Conservation (phyloP, 1,140 invertebrate species). For the Hylaeus anthracinus region DNA sequence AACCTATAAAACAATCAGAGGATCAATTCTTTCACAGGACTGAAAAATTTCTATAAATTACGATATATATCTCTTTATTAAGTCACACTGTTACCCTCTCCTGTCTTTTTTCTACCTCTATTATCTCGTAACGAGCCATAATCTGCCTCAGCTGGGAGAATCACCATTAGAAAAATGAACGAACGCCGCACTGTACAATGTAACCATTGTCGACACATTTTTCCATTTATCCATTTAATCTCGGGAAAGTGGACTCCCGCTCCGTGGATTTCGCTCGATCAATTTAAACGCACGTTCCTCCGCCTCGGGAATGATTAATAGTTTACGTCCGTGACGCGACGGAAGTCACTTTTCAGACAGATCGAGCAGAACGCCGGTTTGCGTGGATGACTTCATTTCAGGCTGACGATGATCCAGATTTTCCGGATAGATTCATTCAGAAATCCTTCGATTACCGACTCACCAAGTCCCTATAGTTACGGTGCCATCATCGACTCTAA, state of each 20-base stretch:
- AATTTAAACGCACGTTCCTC: not conserved
- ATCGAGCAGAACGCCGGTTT: not conserved
- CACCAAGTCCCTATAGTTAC: not conserved
- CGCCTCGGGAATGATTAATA: slow-evolving; percentile 23
- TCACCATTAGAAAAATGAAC: not conserved
- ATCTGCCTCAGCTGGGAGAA: not conserved
- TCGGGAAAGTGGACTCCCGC: not conserved
- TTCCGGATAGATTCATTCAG: not conserved
- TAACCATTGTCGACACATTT: not conserved
- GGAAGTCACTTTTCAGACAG: slow-evolving; percentile 30
- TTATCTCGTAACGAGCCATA: too few relatives aligned
- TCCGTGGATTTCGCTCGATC: slow-evolving; percentile 1
- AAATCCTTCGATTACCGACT: not conserved
- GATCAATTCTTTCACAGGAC: too few relatives aligned
- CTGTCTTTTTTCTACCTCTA: too few relatives aligned
- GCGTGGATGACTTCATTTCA: slow-evolving; percentile 22
- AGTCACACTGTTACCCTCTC: too few relatives aligned
- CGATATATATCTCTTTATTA: too few relatives aligned
- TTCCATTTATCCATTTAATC: not conserved
- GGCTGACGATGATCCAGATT: not conserved
- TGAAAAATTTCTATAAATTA: too few relatives aligned
- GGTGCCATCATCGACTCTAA: too few relatives aligned
- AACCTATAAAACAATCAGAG: too few relatives aligned
- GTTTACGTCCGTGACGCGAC: slow-evolving; percentile 2
- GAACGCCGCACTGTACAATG: not conserved